A percentile compares a stretch with the other conserved stretches of the same genome.
phyloP scores from a whole-genome alignment of 2,113 vertebrate genomes.

The Ciconia boyciana region DNA sequence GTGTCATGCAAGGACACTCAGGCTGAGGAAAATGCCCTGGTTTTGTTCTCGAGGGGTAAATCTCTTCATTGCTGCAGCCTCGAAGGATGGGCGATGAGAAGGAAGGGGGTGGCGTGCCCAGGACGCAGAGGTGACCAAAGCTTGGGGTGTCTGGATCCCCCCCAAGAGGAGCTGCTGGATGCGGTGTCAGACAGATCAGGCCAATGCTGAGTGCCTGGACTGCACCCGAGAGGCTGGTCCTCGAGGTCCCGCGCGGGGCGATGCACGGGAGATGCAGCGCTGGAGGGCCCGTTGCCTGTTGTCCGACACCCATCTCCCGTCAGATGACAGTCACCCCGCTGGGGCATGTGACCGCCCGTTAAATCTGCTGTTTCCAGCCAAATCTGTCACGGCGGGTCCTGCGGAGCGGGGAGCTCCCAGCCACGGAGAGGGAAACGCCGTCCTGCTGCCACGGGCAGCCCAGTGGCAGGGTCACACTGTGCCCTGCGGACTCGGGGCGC shows the following conservation, averaged over 20 bases:
- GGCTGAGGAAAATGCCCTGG: background rate
- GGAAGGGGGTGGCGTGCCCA: background rate
- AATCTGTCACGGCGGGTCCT: background rate
- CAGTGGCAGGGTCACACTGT: accelerated
- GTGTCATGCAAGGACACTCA: background rate
- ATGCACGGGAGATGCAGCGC: background rate
- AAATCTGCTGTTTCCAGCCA: background rate
- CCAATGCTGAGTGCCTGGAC: background rate
- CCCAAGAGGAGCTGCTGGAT: background rate
- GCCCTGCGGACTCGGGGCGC: background rate
- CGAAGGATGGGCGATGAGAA: background rate
- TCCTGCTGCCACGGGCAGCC: background rate
- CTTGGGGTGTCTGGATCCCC: background rate
- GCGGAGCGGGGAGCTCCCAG: background rate
- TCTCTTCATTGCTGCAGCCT: background rate
- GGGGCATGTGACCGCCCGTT: background rate
- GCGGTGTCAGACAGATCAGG: background rate
- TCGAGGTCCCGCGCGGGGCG: background rate
- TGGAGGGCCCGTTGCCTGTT: background rate
- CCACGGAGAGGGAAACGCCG: accelerated
- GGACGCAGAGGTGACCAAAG: background rate
- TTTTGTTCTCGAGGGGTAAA: background rate
- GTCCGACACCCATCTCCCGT: background rate
- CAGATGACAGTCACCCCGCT: background rate
- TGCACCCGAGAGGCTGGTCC: background rate